Conservation (phyloP, 2,888 invertebrate genomes). For the Nudaria mundana region DNA sequence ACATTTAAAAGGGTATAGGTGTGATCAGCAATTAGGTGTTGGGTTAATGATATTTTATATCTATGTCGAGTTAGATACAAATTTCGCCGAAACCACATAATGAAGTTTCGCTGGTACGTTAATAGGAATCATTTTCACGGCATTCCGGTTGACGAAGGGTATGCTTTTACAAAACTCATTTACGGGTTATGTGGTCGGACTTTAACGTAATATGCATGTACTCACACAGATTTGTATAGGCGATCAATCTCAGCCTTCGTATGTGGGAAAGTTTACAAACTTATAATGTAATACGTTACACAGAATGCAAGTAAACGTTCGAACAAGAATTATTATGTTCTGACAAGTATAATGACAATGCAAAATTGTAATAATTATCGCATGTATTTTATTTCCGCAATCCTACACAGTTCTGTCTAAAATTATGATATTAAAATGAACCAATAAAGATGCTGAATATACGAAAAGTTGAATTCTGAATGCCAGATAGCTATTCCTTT, state of each 20-base stretch:
- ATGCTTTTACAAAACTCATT: conserved; percentile 53
- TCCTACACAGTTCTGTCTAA: conserved; percentile 12
- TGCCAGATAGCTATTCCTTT: neutral
- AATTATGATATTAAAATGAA: conserved; percentile 17
- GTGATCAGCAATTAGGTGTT: conserved; percentile 37
- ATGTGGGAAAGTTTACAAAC: conserved; percentile 20
- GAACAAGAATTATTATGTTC: conserved; percentile 12
- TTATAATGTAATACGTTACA: conserved; percentile 17
- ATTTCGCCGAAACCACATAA: conserved; percentile 66
- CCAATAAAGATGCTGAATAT: conserved; percentile 15
- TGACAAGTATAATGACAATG: conserved; percentile 22
- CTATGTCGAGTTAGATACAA: conserved; percentile 55
- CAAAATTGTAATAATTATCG: conserved; percentile 22
- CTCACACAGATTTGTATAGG: conserved; percentile 32
- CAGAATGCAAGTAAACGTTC: conserved; percentile 10
- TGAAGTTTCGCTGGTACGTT: conserved; percentile 62
- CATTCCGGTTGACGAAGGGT: conserved; percentile 45
- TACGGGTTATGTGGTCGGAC: conserved; percentile 43
- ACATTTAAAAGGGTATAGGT: conserved; percentile 21
- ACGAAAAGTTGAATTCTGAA: neutral
- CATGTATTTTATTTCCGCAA: conserved; percentile 9
- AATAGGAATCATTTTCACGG: conserved; percentile 67
- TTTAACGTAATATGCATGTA: conserved; percentile 19
- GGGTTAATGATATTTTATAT: conserved; percentile 56
- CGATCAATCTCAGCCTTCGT: conserved; percentile 27